Base-by-base conservation (phyloP, 1,140 invertebrate genomes). In the Colletes latitarsis region DNA sequence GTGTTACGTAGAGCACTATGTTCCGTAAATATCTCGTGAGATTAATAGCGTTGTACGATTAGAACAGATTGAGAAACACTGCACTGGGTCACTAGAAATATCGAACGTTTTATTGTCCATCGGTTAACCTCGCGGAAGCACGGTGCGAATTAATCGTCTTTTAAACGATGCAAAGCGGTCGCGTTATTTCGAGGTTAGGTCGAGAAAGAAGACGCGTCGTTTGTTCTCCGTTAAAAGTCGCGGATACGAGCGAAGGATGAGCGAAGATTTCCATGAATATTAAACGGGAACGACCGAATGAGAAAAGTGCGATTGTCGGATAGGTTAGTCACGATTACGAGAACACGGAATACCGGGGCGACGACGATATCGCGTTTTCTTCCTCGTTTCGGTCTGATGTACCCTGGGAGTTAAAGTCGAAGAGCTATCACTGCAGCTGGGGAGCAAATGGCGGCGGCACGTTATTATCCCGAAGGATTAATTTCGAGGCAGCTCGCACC, bases 381-480 rank as follows among this genome's bases (percentile, higher is more conserved):
- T 62, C 46, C 41, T 39, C 1, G 21, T 14, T 0, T 74, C 14
- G 43, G 6, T 63, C n/a, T 21, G 8, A 58, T n/a, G 41, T 58
- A 71, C 53, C 67, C 49, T 19, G 30, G 9, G 17, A 41, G 41
- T 67, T 57, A n/a, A 62, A 67, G 66, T 71, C 52, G 66, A 74
- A 77, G 70, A 80, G 68, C 62, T 62, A 76, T 68, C 39, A 53
- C 58, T 69, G 58, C 30, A 55, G 84, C 52, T 15, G 39, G 70
- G 71, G 77, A 83, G 81, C 81, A 85, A 88, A 89, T 80, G 82
- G 68, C 52, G 83, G 75, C 81, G 81, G 81, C 70, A 74, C 69
- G 77, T 90, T 89, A 88, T 88, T 88, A 87, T 85, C 83, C 86
- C 83, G 73, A 79, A 79, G 87, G 86, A 90, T 89, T 90, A 89